Evolutionary conservation across 2,113 vertebrate genomes (phyloP).

Genomic region (Phaethon lepturus): DNA sequence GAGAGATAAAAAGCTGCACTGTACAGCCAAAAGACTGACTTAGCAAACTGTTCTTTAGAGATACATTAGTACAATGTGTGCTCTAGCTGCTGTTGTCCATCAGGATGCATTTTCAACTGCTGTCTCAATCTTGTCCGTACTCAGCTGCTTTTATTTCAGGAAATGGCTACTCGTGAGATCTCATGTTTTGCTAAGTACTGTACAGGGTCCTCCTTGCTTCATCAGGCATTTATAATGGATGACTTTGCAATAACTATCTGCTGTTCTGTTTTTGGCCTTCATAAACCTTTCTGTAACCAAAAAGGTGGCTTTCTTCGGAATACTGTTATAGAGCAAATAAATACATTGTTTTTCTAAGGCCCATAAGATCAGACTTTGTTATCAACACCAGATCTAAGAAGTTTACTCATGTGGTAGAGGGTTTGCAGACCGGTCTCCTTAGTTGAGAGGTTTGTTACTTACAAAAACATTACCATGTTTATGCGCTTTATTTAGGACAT

Average conservation of each 20-base stretch:
- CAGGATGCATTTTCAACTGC: background rate
- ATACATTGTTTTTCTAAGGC: background rate
- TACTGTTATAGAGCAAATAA: background rate
- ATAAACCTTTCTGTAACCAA: background rate
- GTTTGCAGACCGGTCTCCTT: background rate
- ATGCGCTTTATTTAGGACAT: background rate
- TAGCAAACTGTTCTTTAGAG: background rate
- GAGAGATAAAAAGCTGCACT: background rate
- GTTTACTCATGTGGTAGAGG: background rate
- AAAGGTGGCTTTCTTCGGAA: background rate
- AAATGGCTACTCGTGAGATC: fast-evolving
- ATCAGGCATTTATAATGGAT: background rate
- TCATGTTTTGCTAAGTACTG: background rate
- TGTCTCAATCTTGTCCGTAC: background rate
- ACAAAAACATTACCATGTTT: background rate
- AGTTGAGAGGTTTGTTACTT: background rate
- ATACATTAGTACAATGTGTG: fast-evolving
- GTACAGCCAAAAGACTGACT: background rate
- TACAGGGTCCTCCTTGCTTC: background rate
- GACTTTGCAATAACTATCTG: background rate
- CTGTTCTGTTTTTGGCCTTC: background rate
- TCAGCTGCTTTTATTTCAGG: conserved; percentile 4
- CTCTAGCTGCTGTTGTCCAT: background rate
- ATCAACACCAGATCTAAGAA: background rate
- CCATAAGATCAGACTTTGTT: background rate